Conservation (phyloP, 2,113 vertebrate species). For the Climacteris rufus region DNA sequence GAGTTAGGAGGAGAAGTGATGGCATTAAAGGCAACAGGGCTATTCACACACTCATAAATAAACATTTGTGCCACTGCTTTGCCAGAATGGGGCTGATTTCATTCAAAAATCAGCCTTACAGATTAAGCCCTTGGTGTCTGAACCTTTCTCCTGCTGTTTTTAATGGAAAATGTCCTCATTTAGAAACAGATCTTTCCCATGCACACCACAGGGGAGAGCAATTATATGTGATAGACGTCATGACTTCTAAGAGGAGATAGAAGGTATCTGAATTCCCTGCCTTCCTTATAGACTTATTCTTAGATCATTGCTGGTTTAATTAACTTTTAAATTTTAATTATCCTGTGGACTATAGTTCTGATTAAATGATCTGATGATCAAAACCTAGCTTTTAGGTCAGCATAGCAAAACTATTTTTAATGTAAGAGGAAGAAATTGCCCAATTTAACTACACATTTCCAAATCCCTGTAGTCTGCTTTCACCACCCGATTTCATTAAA, state of each 20-base stretch:
- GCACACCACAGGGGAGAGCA: background rate
- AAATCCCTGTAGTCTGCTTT: background rate
- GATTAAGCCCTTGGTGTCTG: background rate
- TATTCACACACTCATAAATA: background rate
- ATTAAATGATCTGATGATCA: slow-evolving; percentile 16
- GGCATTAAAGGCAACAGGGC: background rate
- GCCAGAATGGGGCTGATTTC: background rate
- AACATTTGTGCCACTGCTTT: background rate
- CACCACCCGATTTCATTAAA: background rate
- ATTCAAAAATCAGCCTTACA: background rate
- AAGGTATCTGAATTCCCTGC: background rate
- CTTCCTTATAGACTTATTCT: background rate
- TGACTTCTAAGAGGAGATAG: slow-evolving; percentile 17
- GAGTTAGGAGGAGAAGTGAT: background rate
- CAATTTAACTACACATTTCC: background rate
- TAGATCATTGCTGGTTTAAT: slow-evolving; percentile 18
- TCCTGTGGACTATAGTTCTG: background rate
- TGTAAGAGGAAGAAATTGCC: background rate
- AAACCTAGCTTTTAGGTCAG: background rate
- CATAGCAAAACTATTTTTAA: background rate
- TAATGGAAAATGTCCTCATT: slow-evolving; percentile 29
- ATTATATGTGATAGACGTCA: slow-evolving; percentile 36
- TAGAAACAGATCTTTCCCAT: background rate
- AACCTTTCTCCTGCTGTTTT: slow-evolving; percentile 32
- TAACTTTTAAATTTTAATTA: slow-evolving; percentile 46